Base-by-base conservation (phyloP, 2,113 vertebrate genomes). In the Nothobranchius furzeri region DNA sequence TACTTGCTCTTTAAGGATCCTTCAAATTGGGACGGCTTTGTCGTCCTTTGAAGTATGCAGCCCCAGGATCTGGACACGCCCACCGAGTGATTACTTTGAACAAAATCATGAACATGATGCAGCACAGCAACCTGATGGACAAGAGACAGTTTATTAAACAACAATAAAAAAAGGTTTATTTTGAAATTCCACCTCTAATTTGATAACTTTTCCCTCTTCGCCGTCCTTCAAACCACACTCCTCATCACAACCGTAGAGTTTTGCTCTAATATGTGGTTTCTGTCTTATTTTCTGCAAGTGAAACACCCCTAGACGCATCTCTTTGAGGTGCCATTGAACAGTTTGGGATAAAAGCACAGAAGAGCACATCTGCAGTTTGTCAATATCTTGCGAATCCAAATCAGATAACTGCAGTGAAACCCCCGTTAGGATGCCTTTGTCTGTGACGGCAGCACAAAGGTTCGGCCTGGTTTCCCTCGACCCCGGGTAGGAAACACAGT, bases 311-410 rank as follows among this genome's bases (percentile, higher is more conserved):
- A 25, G 35, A 71, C 17, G 46, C 15, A 58, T 70, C 43, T 47
- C 47, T 11, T 47, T 59, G 8, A 60, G 4, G 25, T 42, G 13
- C 4, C 9, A 51, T 24, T 68, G 40, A 45, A 42, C 49, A 0
- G 10, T 64, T 50, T 50, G 2, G 37, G 12, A 57, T 12, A 42
- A 46, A 54, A 25, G 48, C 7, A 42, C 11, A 45, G 10, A 45
- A 43, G 49, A 20, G 47, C 1, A 20, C 17, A 60, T 30, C 30
- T 8, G n/a, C 4, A 46, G 35, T 20, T 46, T n/a, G 37, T 37
- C 17, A 45, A 12, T 9, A 15, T 45, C 63, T 58, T 53, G 24
- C 40, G 56, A 56, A 64, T 59, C 47, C 15, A 13, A 72, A 68
- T 30, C 53, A 35, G 13, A 72, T 4, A 58, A 11, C 24, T 42